Conservation (phyloP, 2,888 invertebrate genomes). For the Taenaris catops region DNA sequence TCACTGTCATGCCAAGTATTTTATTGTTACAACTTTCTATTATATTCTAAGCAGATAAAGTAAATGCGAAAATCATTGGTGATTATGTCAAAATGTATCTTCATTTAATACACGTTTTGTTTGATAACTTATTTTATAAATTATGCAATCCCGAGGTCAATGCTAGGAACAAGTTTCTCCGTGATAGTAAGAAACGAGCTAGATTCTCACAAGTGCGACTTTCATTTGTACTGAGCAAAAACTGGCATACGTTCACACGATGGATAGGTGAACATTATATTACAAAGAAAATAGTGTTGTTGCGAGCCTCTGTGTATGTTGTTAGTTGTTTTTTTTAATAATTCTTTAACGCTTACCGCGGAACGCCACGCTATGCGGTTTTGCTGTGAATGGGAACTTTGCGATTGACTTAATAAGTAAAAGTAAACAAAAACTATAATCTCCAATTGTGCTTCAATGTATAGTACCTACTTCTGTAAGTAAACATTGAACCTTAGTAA, state of each 20-base stretch:
- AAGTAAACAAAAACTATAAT: slow-evolving; percentile 23
- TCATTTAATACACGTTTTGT: too few species aligned
- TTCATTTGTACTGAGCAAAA: slow-evolving; percentile 73
- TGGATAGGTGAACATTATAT: slow-evolving; percentile 40
- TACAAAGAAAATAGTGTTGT: slow-evolving; percentile 28
- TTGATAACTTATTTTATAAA: too few species aligned
- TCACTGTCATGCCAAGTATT: too few species aligned
- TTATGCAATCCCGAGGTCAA: slow-evolving; percentile 44
- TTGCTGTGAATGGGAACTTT: slow-evolving; percentile 33
- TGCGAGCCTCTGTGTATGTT: slow-evolving; percentile 12
- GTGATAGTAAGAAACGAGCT: slow-evolving; percentile 42
- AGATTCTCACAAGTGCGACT: slow-evolving; percentile 72
- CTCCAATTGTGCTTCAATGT: too few species aligned
- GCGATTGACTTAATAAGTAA: slow-evolving; percentile 24
- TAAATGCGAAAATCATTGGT: too few species aligned
- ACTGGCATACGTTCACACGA: slow-evolving; percentile 66
- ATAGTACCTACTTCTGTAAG: too few species aligned
- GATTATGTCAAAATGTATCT: too few species aligned
- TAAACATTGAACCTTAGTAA: too few species aligned
- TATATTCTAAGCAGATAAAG: too few species aligned
- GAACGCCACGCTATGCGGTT: slow-evolving; percentile 39
- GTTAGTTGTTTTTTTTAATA: slow-evolving; percentile 38
- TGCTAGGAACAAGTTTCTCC: slow-evolving; percentile 62
- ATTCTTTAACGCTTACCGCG: slow-evolving; percentile 48
- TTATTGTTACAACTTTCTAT: too few species aligned